Evolutionary conservation across 2,113 vertebrate genomes (phyloP), one percentile per base, ranked within the genome.

Genomic region (Prunella himalayana): DNA sequence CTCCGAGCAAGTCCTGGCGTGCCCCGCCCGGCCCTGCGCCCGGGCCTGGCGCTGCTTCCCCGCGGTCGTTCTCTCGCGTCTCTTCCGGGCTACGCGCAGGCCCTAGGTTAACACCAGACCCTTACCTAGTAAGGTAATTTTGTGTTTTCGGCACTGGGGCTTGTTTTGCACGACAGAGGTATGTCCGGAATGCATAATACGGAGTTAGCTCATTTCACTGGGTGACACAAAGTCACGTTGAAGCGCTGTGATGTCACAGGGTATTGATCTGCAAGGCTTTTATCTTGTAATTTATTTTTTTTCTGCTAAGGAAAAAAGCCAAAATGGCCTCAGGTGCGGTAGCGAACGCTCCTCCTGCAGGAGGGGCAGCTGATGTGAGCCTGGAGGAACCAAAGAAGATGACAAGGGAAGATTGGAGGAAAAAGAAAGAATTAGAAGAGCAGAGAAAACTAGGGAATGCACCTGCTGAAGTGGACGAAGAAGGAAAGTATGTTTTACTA

Each of bases 311-410:
- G n/a, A 3, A 7, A 28, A 25, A 28, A 28, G 18, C 0, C 10
- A 80, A 21, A 41, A 98, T 98, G 97, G 95, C 97, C 3, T 96
- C 98, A 8, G 92, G 95, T 28, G 84, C 70, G 0, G 95, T 80
- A 8, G 27, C 37, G 6, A 97, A 92, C 7, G 14, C 88, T 13
- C 2, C 96, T 17, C 85, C 97, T 49, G 20, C 95, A 4, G 98
- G 97, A 1, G 98, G 97, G 2, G 93, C 99, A 31, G 99, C 97
- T 39, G 98, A 99, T 22, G 97, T 99, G 87, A 98, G 98, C 79
- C 97, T 99, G 87, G 99, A 99, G 92, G 99, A 99, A 37, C 99
- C 99, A 49, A 99, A 99, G 94, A 99, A 99, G 94, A 99, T 99
- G 99, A 99, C 99, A 3, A 97, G 99, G 81, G 99, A 99, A 92